These are phyloP conservation scores for Leptinotarsa defecta DNA, from an alignment of 1,140 invertebrate genomes.

Conservation along the genomic window DNA sequence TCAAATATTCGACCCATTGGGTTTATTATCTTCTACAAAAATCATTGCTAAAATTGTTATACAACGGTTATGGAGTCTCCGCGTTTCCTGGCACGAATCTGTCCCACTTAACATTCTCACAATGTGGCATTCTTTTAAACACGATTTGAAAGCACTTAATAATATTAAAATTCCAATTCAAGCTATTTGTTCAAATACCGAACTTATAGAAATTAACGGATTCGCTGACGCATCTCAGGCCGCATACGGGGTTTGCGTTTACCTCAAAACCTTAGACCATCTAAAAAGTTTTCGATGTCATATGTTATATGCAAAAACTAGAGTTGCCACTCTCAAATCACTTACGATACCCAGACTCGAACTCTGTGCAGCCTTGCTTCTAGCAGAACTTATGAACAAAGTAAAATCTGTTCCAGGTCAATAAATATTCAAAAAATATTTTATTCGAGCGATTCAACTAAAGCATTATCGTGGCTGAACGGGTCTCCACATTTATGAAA, in stretches of 20 bases:
- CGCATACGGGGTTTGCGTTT: slow-evolving; percentile 54
- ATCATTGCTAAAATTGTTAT: too few species aligned
- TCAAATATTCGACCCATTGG: too few species aligned
- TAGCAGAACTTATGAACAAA: slow-evolving; percentile 38
- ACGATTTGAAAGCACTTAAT: background rate
- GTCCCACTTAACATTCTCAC: slow-evolving; percentile 37
- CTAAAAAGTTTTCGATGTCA: slow-evolving; percentile 28
- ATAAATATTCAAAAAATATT: background rate
- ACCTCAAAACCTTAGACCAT: slow-evolving; percentile 41
- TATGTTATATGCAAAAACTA: slow-evolving; percentile 37
- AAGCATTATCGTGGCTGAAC: slow-evolving; percentile 39
- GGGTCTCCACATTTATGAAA: slow-evolving; percentile 45
- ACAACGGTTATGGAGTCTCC: too few species aligned
- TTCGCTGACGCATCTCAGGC: slow-evolving; percentile 53
- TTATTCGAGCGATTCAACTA: slow-evolving; percentile 39
- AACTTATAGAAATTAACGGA: slow-evolving; percentile 42
- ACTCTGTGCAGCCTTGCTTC: slow-evolving; percentile 44
- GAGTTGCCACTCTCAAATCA: slow-evolving; percentile 36
- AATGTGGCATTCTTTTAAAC: slow-evolving; percentile 15
- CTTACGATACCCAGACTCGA: slow-evolving; percentile 37
- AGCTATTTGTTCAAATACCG: background rate
- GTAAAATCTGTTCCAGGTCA: slow-evolving; percentile 22
- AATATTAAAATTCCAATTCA: slow-evolving; percentile 18
- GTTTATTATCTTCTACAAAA: too few species aligned
- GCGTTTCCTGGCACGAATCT: slow-evolving; percentile 6